Conservation (phyloP, 37 sponge, comb jelly and placozoan genomes). For the Chondrilla cf. caribensis region DNA sequence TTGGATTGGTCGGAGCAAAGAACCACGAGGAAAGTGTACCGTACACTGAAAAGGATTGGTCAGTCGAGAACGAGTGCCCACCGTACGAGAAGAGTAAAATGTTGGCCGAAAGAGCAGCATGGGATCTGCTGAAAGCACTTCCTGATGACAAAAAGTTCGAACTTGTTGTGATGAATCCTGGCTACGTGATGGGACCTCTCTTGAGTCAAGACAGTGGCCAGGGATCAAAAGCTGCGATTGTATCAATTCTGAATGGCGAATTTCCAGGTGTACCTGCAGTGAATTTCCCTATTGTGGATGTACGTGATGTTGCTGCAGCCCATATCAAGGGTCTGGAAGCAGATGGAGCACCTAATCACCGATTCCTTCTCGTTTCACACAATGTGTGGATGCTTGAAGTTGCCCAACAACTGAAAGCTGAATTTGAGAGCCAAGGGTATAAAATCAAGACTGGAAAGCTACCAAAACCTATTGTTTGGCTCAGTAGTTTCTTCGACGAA, state of each 20-base stretch:
- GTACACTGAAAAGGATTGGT: conserved; percentile 86
- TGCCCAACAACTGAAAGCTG: conserved; percentile 43
- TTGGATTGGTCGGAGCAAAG: conserved; percentile 43
- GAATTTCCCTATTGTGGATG: conserved; percentile 62
- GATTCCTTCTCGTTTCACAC: conserved; percentile 32
- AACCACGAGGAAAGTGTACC: conserved; percentile 25
- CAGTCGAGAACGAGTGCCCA: conserved; percentile 19
- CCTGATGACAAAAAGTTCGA: conserved; percentile 75
- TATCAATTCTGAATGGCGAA: conserved; percentile 38
- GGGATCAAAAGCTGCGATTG: conserved; percentile 18
- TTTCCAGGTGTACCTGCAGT: conserved; percentile 58
- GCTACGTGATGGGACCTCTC: conserved; percentile 69
- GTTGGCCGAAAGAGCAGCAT: conserved; percentile 80
- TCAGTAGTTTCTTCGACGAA: conserved; percentile 39
- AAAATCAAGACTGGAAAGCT: conserved; percentile 16
- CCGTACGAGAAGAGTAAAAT: conserved; percentile 82
- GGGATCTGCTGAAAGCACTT: conserved; percentile 67
- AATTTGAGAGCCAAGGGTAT: conserved; percentile 83
- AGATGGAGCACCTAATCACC: conserved; percentile 64
- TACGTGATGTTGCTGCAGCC: conserved; percentile 86
- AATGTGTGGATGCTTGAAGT: conserved; percentile 47
- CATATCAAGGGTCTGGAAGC: conserved; percentile 80
- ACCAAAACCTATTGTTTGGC: conserved; percentile 55
- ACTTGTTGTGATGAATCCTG: conserved; percentile 73
- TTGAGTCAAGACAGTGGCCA: conserved; percentile 43